Base-by-base conservation (phyloP, 2,797 vertebrate genomes). In the Menidia menidia region DNA sequence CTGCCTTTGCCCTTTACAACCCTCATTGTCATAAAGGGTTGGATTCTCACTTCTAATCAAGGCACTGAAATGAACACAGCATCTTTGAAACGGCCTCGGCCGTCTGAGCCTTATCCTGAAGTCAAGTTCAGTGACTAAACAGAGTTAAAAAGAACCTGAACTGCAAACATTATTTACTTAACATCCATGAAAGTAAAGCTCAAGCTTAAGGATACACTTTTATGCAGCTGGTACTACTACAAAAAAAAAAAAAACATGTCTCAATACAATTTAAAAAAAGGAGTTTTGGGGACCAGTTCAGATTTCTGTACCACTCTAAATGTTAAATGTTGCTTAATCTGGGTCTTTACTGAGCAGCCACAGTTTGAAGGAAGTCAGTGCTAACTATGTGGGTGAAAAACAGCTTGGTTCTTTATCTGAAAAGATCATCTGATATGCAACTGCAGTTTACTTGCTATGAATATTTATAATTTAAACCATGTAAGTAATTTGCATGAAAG, bases 1-100 rank as follows among this genome's bases (percentile, higher is more conserved):
- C n/a, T 80, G 68, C 19, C 68, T 71, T 78, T 73, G 71, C 55
- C 72, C 71, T 73, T 19, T 56, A 78, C 59, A 68, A 19, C 48
- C 68, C 52, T 67, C 43, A 33, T 8, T 69, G 60, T 57, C 77
- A 68, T 44, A 45, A 47, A 83, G 60, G 71, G 74, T 72, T 69
- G 42, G 45, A 18, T 65, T 66, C 25, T 59, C 71, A 75, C 64
- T 59, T 53, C 59, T 44, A 53, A 64, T 56, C 10, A 54, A 52
- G 67, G 10, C 52, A 7, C 5, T 62, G 45, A 73, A 63, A 71
- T 55, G 32, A 48, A 47, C 51, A 75, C 9, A 55, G 66, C 43
- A 35, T 70, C 62, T 60, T 25, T 12, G 9, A 14, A 16, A 57
- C 15, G 30, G 16, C 39, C 5, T 31, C 33, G n/a, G 18, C 35